Base-by-base conservation (phyloP, 2,888 invertebrate species). In the Troilus luridus region DNA sequence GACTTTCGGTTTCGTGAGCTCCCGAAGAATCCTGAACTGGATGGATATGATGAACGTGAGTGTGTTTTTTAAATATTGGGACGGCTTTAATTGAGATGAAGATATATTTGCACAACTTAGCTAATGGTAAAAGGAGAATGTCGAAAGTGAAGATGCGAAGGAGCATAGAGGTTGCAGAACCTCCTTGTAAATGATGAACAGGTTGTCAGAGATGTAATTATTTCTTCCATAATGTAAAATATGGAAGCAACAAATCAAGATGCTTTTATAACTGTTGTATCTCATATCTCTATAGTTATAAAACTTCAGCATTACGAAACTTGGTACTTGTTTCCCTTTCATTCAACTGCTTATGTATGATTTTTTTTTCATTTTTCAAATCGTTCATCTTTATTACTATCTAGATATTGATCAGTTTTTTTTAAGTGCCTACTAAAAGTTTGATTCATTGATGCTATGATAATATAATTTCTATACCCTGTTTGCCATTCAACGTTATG, bases 1-100 rank as follows among this genome's bases (percentile, higher is more conserved):
- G 41, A 41, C 72, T 77, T 77, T 77, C 72, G 72, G 72, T 77
- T 77, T 77, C 72, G 72, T 77, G 72, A 77, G 72, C 17, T 17
- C 41, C 17, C 9, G 72, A 17, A 77, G 24, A 14, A 41, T 77
- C 72, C 72, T 77, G 17, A 77, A 72, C 5, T 24, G 41, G 27
- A 41, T 24, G 6, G 17, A 27, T 17, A 41, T 24, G 27, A 77
- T 8, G 1, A 64, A 64, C 10, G 24, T 64, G 24, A 64, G 19
- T 27, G 41, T 77, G 72, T 77, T 17, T 41, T 41, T 77, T 41
- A 41, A 3, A 41, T 41, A 67, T 67, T 67, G 0, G 24, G 7
- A 24, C 27, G 27, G 14, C 27, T 72, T 72, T 77, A 10, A 77
- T 77, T 41, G 72, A 67, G 72, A 12, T 10, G 67, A 12, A 67